Evolutionary conservation across 1,140 invertebrate genomes (phyloP), one percentile per base, ranked within the genome.

Genomic region (Nephotettix cincticeps): DNA sequence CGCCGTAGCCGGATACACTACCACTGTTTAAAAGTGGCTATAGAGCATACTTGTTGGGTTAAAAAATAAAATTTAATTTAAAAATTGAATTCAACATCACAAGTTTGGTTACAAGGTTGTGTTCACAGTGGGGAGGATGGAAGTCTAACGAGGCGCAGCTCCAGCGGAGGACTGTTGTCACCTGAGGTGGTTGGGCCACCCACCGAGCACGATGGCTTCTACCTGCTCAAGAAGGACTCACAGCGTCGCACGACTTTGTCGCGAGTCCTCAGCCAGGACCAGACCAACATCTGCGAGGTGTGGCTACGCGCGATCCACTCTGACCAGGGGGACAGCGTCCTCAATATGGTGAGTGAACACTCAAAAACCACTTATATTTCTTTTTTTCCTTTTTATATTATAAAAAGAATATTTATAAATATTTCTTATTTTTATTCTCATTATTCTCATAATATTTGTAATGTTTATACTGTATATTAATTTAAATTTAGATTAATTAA

Each of bases 201-300:
- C n/a, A 86, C 87, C 47, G 93, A 96, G 81, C 89, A 91, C 56
- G 94, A 95, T 79, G 93, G 94, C 0, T 99, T 99, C 80, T 99
- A 98, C 82, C 82, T 98, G 63, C 82, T 99, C 6, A 97, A 98
- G 80, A 99, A 99, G 80, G 97, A 99, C 78, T 98, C 95, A 3
- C 97, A 99, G 81, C 85, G 97, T 63, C 86, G 97, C 75, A 90
- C 90, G 77, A 99, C 96, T 9, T 83, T 99, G 1, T 93, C 93
- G 0, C 91, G 93, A 77, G 94, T 99, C 56, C 83, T 99, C 36
- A 89, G 88, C 51, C 90, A 97, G 78, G 96, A 99, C 79, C 90
- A 92, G 74, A 86, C 89, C 9, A 92, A 93, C 79, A 95, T 97
- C 68, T 92, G 91, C 75, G 87, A 92, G 43, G 86, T 93, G 71